Evolutionary conservation across 1,140 invertebrate species (phyloP).

Genomic region (Heliothis subflexa): DNA sequence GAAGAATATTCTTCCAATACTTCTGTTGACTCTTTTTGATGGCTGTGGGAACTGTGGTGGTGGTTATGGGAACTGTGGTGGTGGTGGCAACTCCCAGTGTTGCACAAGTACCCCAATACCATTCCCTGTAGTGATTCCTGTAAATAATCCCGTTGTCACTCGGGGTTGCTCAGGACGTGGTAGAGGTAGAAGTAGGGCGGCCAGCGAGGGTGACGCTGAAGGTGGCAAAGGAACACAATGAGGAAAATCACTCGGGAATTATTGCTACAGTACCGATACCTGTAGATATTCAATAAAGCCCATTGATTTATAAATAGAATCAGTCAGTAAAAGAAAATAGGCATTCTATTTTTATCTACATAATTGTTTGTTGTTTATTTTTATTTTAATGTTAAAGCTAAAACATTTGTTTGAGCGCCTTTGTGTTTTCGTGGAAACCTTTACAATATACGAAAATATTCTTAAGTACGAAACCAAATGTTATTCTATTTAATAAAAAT

Average conservation of each 20-base stretch:
- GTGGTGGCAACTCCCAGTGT: slow-evolving; percentile 48
- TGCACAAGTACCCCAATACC: slow-evolving; percentile 18
- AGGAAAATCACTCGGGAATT: background rate
- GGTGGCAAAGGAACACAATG: background rate
- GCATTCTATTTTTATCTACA: too few relatives aligned
- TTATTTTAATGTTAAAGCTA: too few relatives aligned
- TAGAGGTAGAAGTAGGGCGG: background rate
- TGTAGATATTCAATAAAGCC: too few relatives aligned
- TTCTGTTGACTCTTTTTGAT: slow-evolving; percentile 61
- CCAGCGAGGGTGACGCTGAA: too few relatives aligned
- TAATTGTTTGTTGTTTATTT: too few relatives aligned
- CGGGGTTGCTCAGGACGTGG: background rate
- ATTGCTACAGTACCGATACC: background rate
- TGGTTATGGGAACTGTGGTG: slow-evolving; percentile 47
- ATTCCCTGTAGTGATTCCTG: slow-evolving; percentile 45
- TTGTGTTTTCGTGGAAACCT: too few relatives aligned
- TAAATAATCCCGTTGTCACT: slow-evolving; percentile 36
- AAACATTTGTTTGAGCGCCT: too few relatives aligned
- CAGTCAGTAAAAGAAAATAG: too few relatives aligned
- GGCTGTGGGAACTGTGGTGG: slow-evolving; percentile 49
- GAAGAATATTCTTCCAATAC: slow-evolving; percentile 61
- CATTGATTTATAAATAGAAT: too few relatives aligned
- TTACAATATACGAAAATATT: too few relatives aligned
- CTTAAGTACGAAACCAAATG: background rate
- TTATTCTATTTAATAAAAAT: slow-evolving; percentile 3